Conservation (phyloP, 2,888 invertebrate genomes). For the Pyrrhosoma nymphula region DNA sequence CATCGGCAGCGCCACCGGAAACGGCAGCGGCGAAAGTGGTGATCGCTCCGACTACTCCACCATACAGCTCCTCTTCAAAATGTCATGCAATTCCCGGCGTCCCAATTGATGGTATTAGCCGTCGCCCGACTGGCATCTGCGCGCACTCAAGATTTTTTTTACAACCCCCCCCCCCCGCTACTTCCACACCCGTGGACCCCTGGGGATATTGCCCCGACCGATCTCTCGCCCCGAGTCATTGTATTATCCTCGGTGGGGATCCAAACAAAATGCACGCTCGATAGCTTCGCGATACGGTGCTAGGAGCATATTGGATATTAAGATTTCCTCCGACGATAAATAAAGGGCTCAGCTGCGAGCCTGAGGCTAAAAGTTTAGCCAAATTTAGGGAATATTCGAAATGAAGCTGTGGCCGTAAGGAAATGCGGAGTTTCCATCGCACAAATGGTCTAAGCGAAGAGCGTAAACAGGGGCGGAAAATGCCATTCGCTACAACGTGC, state of each 20-base stretch:
- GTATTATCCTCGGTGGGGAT: neutral
- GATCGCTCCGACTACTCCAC: neutral
- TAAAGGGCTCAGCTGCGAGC: neutral
- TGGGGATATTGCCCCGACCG: neutral
- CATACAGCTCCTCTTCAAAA: neutral
- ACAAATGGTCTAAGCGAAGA: too few species aligned
- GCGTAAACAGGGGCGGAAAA: too few species aligned
- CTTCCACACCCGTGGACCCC: too few species aligned
- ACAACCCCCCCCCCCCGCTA: neutral
- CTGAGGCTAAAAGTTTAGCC: neutral
- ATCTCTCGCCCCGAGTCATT: neutral
- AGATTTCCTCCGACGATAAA: neutral
- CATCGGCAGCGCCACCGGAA: neutral
- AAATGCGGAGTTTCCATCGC: too few species aligned
- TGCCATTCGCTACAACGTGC: too few species aligned
- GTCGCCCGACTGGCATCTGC: neutral
- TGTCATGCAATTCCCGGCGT: conserved; percentile 13
- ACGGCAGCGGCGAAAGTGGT: neutral
- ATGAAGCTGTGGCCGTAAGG: neutral
- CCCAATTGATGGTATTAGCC: neutral
- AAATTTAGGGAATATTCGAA: neutral
- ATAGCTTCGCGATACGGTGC: neutral
- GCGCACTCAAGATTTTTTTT: neutral
- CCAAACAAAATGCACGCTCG: neutral
- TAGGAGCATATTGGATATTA: neutral